Percentiles rank a stretch among this genome's conserved stretches.
Conservation (phyloP, 2,113 vertebrate genomes). For the Zeus faber region DNA sequence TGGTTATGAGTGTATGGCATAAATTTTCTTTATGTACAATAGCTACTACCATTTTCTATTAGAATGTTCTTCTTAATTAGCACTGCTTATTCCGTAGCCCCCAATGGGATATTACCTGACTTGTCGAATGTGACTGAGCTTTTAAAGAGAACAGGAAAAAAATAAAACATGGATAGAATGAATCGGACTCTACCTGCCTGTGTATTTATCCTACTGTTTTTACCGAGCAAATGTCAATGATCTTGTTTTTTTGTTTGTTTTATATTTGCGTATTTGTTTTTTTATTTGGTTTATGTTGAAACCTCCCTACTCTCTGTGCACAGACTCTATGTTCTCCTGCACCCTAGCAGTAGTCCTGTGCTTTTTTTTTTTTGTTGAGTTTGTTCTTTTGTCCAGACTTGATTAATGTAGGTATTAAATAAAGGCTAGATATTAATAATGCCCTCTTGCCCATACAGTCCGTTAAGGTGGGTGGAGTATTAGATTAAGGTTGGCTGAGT, state of each 20-base stretch:
- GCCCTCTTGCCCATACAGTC: slow-evolving; percentile 49
- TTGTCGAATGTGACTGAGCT: slow-evolving; percentile 63
- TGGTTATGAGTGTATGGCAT: slow-evolving; percentile 72
- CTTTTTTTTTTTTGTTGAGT: slow-evolving; percentile 18
- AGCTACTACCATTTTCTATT: slow-evolving; percentile 78
- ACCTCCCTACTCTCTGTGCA: slow-evolving; percentile 61
- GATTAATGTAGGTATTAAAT: slow-evolving; percentile 65
- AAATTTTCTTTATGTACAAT: slow-evolving; percentile 70
- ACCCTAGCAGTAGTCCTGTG: slow-evolving; percentile 52
- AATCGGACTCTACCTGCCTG: slow-evolving; percentile 68
- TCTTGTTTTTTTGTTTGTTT: slow-evolving; percentile 52
- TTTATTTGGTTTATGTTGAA: slow-evolving; percentile 46
- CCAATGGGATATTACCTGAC: slow-evolving; percentile 63
- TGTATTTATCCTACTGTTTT: slow-evolving; percentile 85
- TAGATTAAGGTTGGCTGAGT: slow-evolving; percentile 59
- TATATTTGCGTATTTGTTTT: slow-evolving; percentile 45
- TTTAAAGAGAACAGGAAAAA: slow-evolving; percentile 52
- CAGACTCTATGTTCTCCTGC: slow-evolving; percentile 60
- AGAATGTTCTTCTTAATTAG: slow-evolving; percentile 76
- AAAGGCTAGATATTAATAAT: slow-evolving; percentile 71
- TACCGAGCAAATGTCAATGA: slow-evolving; percentile 72
- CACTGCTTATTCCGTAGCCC: slow-evolving; percentile 66
- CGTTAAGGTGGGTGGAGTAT: slow-evolving; percentile 53
- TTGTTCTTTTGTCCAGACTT: slow-evolving; percentile 55
- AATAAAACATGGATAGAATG: slow-evolving; percentile 47